Conservation (phyloP, 2,888 invertebrate genomes). For the Gasteruption jaculator region DNA sequence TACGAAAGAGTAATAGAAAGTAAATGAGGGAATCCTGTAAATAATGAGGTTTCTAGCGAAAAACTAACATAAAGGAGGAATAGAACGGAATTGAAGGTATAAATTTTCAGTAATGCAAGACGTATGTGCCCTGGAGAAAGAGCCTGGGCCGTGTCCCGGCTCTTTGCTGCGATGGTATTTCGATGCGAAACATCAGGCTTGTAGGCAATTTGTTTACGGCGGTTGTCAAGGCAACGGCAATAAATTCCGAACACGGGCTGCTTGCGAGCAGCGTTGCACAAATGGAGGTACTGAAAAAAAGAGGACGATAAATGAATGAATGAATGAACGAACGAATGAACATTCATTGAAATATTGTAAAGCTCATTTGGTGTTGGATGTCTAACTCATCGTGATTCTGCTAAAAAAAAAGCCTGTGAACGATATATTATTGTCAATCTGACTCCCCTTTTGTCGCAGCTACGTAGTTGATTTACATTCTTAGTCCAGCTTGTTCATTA, state of each 20-base stretch:
- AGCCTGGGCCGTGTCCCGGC: constrained; percentile 50
- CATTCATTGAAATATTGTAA: constrained; percentile 10
- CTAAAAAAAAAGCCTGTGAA: no score
- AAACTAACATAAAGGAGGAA: constrained; percentile 12
- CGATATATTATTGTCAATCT: no score
- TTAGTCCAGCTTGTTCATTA: no score
- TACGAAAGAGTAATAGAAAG: no score
- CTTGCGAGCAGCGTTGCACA: constrained; percentile 46
- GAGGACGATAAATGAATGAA: background rate
- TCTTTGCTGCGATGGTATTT: constrained; percentile 54
- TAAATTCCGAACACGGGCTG: constrained; percentile 47
- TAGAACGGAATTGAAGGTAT: constrained; percentile 2
- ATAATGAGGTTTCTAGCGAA: constrained; percentile 15
- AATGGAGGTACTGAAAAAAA: constrained; percentile 36
- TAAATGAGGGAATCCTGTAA: no score
- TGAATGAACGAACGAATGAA: constrained; percentile 3
- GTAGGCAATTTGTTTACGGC: constrained; percentile 55
- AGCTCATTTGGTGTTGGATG: no score
- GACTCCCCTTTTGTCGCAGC: no score
- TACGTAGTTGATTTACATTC: no score
- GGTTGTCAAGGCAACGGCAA: constrained; percentile 54
- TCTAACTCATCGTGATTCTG: no score
- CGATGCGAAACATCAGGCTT: constrained; percentile 48
- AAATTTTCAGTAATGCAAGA: constrained; percentile 38
- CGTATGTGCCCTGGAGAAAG: constrained; percentile 46